Evolutionary conservation across 2,888 invertebrate genomes (phyloP), one percentile per base, ranked within the genome.

Genomic region (Vanessa cardui): DNA sequence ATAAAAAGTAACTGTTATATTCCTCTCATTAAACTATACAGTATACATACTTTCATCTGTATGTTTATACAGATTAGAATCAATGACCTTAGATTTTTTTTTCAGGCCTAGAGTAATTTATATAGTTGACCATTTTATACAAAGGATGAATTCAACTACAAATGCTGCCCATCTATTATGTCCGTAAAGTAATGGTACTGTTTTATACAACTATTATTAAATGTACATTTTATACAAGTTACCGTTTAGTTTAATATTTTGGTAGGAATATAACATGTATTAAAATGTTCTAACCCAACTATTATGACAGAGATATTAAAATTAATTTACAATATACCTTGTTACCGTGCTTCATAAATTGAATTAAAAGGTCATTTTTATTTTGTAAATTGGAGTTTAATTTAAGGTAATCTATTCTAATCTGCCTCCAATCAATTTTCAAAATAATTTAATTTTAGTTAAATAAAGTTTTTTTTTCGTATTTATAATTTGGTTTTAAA

Each of bases 191-290:
- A 80, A 87, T 88, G 85, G 84, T 88, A 91, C 89, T 88, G 87
- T 90, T 91, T 91, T 90, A 90, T 90, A 92, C 86, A 77, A 80
- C 75, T 78, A 79, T 76, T 76, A 78, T 76, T 74, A 76, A 87
- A 80, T 90, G 89, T 90, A 90, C 87, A 89, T 90, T 91, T 91
- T 92, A 91, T 90, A 92, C 90, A 87, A 92, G 92, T 92, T 92
- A 92, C 92, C 92, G 83, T 86, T 87, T 90, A 90, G 89, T 87
- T 80, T 90, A 89, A 89, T 88, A 82, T 86, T 87, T 90, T 88
- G 85, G 86, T 90, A 90, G 87, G 82, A 85, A 83, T 83, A 86
- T 88, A 87, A 87, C 81, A 76, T 87, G 82, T 88, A 89, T 85
- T 84, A 85, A 87, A 88, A 85, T 89, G 86, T 90, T 90, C 87